Percentiles rank a stretch among this genome's conserved stretches.
These are phyloP conservation scores for Palythoa grandis DNA, from an alignment of 92 coral and sea anemone species.

Conservation along the genomic window DNA sequence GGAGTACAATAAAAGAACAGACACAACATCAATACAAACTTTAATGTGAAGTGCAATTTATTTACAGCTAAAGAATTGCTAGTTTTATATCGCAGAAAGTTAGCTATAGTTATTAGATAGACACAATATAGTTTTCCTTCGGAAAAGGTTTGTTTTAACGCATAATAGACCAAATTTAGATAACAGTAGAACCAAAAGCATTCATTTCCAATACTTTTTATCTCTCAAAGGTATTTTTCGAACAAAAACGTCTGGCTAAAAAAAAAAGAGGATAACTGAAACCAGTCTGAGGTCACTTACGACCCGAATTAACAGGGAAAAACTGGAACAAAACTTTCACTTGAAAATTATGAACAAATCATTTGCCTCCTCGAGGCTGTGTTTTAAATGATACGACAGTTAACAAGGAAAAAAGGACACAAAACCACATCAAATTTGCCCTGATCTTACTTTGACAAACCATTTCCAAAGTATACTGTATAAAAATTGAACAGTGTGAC, in stretches of 20 bases:
- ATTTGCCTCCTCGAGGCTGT: constrained; percentile 32
- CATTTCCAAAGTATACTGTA: constrained; percentile 16
- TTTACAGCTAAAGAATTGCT: constrained; percentile 39
- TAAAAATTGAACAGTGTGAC: constrained; percentile 19
- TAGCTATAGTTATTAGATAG: constrained; percentile 2
- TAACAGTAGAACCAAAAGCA: background rate
- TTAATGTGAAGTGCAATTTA: constrained; percentile 50
- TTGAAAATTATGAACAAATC: background rate
- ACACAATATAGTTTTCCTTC: constrained; percentile 23
- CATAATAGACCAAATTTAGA: background rate
- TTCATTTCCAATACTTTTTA: background rate
- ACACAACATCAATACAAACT: constrained; percentile 15
- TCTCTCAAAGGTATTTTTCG: background rate
- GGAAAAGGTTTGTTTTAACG: constrained; percentile 35
- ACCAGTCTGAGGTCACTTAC: constrained; percentile 1
- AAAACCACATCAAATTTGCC: constrained; percentile 21
- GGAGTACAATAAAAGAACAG: background rate
- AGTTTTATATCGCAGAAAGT: constrained; percentile 26
- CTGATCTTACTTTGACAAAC: constrained; percentile 34
- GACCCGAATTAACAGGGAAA: background rate
- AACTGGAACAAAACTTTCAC: background rate
- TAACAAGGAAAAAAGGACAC: constrained; percentile 2
- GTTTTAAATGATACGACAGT: background rate
- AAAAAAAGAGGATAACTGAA: background rate
- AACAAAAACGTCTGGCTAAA: background rate